phyloP scores from a whole-genome alignment of 2,888 invertebrate species.

The Trachelus iudaicus region DNA sequence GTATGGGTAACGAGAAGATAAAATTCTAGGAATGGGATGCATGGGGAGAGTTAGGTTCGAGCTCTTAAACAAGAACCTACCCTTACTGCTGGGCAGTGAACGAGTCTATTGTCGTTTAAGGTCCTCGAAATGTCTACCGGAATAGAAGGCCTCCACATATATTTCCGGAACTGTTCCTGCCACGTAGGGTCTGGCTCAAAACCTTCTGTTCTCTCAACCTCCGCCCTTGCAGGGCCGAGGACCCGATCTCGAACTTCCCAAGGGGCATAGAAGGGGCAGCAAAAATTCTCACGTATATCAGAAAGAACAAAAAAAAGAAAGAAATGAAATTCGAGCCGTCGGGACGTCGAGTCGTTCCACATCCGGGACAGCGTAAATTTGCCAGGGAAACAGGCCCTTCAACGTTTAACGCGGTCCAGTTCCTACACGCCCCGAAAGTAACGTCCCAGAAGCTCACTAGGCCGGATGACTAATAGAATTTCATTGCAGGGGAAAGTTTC shows the following conservation, averaged over 20 bases:
- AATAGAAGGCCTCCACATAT: neutral
- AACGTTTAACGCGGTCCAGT: neutral
- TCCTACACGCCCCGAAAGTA: neutral
- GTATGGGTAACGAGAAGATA: neutral
- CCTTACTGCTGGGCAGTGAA: neutral
- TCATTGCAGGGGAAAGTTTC: neutral
- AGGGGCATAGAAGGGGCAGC: neutral
- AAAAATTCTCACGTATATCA: slow-evolving; percentile 5
- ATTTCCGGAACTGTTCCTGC: neutral
- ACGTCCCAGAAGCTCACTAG: neutral
- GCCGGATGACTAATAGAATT: neutral
- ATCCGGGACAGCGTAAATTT: neutral
- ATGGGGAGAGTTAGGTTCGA: neutral
- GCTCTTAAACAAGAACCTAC: neutral
- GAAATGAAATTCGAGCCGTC: neutral
- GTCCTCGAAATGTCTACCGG: neutral
- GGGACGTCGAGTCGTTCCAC: neutral
- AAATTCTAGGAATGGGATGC: neutral
- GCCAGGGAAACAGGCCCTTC: neutral
- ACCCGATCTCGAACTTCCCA: neutral
- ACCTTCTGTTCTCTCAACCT: neutral
- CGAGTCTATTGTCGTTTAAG: slow-evolving; percentile 4
- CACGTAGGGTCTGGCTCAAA: neutral
- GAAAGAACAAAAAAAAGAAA: neutral
- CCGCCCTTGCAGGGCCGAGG: neutral